phyloP scores from a whole-genome alignment of 2,113 vertebrate genomes.

The Elachura formosa region DNA sequence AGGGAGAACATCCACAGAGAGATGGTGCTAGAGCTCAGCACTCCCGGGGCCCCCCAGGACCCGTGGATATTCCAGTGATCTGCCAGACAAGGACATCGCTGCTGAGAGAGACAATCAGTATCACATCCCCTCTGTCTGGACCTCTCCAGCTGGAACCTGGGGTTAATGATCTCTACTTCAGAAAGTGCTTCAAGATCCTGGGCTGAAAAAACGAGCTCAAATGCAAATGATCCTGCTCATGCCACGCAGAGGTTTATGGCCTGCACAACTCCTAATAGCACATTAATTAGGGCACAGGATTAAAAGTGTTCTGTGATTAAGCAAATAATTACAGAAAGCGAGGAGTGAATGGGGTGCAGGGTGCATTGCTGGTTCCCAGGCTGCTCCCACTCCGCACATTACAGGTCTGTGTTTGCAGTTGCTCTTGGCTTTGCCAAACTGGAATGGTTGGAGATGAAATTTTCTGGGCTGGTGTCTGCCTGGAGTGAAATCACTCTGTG shows the following conservation, averaged over 20 bases:
- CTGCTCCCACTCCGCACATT: neutral
- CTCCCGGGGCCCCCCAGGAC: accelerated
- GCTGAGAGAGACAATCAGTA: neutral
- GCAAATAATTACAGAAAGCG: conserved; percentile 53
- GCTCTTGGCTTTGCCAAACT: neutral
- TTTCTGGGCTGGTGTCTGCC: neutral
- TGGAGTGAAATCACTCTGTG: neutral
- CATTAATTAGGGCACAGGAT: conserved; percentile 55
- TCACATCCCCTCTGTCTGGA: neutral
- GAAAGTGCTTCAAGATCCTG: neutral
- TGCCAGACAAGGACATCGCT: neutral
- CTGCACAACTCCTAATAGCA: conserved; percentile 8
- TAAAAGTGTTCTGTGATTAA: conserved; percentile 52
- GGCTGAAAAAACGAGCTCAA: neutral
- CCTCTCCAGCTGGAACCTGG: conserved; percentile 4
- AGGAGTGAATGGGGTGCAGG: conserved; percentile 32
- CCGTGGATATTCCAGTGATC: neutral
- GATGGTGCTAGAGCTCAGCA: neutral
- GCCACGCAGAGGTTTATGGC: conserved; percentile 42
- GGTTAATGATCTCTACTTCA: conserved; percentile 51
- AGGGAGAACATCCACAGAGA: accelerated
- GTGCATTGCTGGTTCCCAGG: neutral
- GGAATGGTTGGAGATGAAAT: conserved; percentile 10
- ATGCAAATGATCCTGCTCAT: conserved; percentile 41
- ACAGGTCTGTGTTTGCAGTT: neutral